Evolutionary conservation across 2,888 invertebrate species (phyloP).

Genomic region (Minunthozetes semirufus): DNA sequence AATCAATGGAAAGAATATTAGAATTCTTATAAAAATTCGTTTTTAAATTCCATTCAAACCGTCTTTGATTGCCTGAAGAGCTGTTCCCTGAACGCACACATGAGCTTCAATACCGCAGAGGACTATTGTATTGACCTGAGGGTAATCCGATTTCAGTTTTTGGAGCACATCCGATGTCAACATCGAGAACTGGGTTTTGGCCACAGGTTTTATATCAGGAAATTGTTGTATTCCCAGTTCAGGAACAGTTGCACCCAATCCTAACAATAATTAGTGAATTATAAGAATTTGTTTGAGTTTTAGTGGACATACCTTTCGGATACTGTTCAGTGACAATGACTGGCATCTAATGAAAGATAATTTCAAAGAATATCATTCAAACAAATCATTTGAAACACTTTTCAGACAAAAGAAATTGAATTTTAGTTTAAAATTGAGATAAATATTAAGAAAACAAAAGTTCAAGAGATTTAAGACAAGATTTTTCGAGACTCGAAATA

Average conservation of each 20-base stretch:
- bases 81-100: slow-evolving; percentile 57
- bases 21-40: not conserved
- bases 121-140: slow-evolving; percentile 44
- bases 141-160: slow-evolving; percentile 45
- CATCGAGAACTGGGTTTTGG: slow-evolving; percentile 56
- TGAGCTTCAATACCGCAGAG: slow-evolving; percentile 56
- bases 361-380: not conserved
- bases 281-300: not conserved
- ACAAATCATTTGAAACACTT: not conserved
- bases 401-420: too few relatives aligned
- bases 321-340: slow-evolving; percentile 58
- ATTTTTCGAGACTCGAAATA: too few relatives aligned
- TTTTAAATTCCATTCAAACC: not conserved
- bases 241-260: slow-evolving; percentile 54
- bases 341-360: slow-evolving; percentile 45
- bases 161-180: slow-evolving; percentile 51
- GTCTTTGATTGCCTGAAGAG: slow-evolving; percentile 52
- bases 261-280: slow-evolving; percentile 42
- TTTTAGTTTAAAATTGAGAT: too few relatives aligned
- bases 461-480: too few relatives aligned
- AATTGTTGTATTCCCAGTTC: slow-evolving; percentile 52
- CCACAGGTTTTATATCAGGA: slow-evolving; percentile 48
- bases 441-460: too few relatives aligned
- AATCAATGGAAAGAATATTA: not conserved
- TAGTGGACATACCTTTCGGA: slow-evolving; percentile 51